Conservation (phyloP, 2,888 invertebrate genomes). For the Spilosoma lubricipeda region DNA sequence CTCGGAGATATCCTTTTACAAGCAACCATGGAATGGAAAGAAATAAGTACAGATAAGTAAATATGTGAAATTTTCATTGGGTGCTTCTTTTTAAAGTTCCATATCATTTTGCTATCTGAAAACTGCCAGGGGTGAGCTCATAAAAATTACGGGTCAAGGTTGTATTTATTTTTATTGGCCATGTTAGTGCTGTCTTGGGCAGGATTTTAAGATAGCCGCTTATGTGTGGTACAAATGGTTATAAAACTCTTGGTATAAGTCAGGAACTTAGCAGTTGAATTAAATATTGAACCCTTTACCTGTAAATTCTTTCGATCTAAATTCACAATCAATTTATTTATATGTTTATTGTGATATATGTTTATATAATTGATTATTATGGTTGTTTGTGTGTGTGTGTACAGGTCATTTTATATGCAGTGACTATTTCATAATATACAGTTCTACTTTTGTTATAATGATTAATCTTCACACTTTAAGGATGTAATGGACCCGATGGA, state of each 20-base stretch:
- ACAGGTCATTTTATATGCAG: too few species aligned
- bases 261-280: neutral
- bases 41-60: too few species aligned
- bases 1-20: too few species aligned
- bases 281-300: neutral
- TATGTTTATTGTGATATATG: too few species aligned
- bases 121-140: slow-evolving; percentile 24
- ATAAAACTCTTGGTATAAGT: slow-evolving; percentile 10
- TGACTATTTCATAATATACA: too few species aligned
- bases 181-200: slow-evolving; percentile 42
- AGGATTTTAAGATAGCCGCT: slow-evolving; percentile 35
- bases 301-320: neutral
- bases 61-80: slow-evolving; percentile 3
- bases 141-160: slow-evolving; percentile 41
- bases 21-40: too few species aligned
- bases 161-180: slow-evolving; percentile 47
- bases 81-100: slow-evolving; percentile 22
- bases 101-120: slow-evolving; percentile 24
- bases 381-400: too few species aligned
- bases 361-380: too few species aligned
- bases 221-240: slow-evolving; percentile 34
- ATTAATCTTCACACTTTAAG: too few species aligned
- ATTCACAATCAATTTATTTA: too few species aligned
- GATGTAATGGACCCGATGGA: too few species aligned
- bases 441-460: too few species aligned